Conservation (phyloP, 1,140 invertebrate species). For the Belonocnema kinseyi region DNA sequence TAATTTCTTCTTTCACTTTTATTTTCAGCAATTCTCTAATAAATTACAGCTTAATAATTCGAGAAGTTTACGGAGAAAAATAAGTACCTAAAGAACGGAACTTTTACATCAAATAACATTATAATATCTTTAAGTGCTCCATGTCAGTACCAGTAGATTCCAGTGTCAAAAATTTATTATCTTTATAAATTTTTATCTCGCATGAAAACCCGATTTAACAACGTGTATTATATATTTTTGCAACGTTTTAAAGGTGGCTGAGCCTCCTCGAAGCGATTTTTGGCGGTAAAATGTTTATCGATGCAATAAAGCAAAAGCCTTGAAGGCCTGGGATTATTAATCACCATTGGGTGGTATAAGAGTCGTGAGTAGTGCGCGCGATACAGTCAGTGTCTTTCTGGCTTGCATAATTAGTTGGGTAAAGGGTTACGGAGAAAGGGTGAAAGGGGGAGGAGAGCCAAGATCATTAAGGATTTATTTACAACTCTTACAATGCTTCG, state of each 20-base stretch:
- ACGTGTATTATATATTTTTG: slow-evolving; percentile 8
- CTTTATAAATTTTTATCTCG: slow-evolving; percentile 27
- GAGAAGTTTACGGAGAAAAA: background rate
- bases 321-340: slow-evolving; percentile 16
- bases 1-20: background rate
- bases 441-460: background rate
- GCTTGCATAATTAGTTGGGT: slow-evolving; percentile 29
- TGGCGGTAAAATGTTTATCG: slow-evolving; percentile 14
- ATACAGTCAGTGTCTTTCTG: slow-evolving; percentile 28
- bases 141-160: background rate
- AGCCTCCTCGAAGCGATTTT: background rate
- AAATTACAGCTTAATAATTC: background rate
- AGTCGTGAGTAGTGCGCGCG: slow-evolving; percentile 5
- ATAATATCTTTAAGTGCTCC: background rate
- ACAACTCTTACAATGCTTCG: slow-evolving; percentile 29
- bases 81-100: background rate
- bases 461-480: slow-evolving; percentile 32
- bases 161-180: slow-evolving; percentile 15
- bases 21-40: background rate
- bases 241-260: slow-evolving; percentile 12
- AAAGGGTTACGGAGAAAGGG: slow-evolving; percentile 28
- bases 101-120: background rate
- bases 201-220: slow-evolving; percentile 4
- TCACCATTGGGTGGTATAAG: background rate
- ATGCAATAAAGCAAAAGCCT: slow-evolving; percentile 26